A percentile compares a stretch with the other conserved stretches of the same genome.
Evolutionary conservation across 2,888 invertebrate species (phyloP).

Genomic region (Cerceris ruficornis): DNA sequence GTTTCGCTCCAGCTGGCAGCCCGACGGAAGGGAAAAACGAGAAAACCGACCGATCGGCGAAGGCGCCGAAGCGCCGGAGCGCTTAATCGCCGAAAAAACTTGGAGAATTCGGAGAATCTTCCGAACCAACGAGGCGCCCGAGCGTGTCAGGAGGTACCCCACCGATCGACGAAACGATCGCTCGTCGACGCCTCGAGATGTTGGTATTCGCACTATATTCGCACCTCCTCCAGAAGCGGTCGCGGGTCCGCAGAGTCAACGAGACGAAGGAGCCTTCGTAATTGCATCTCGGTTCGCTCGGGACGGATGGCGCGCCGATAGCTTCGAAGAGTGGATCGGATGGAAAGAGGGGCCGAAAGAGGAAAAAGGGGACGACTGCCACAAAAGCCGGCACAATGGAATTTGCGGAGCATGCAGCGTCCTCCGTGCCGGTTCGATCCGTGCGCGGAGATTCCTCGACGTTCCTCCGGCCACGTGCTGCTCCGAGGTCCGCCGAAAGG

Average conservation of each 20-base stretch:
- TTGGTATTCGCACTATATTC: too few species aligned
- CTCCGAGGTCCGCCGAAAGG: slow-evolving; percentile 55
- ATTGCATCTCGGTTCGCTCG: slow-evolving; percentile 23
- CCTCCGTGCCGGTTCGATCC: too few species aligned
- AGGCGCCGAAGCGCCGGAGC: slow-evolving; percentile 11
- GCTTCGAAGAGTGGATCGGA: slow-evolving; percentile 20
- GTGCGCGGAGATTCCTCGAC: slow-evolving; percentile 21
- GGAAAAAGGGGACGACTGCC: slow-evolving; percentile 22
- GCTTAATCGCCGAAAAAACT: background rate
- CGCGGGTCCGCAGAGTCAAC: too few species aligned
- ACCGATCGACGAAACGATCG: too few species aligned
- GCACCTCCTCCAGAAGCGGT: too few species aligned
- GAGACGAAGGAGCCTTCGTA: too few species aligned
- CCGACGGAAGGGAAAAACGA: background rate
- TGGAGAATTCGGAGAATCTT: too few species aligned
- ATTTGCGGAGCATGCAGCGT: slow-evolving; percentile 54
- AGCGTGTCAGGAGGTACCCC: too few species aligned
- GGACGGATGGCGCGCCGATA: slow-evolving; percentile 28
- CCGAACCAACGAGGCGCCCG: too few species aligned
- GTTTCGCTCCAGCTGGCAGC: background rate
- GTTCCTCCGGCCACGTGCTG: slow-evolving; percentile 28
- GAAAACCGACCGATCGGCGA: slow-evolving; percentile 11
- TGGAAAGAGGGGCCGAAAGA: slow-evolving; percentile 13
- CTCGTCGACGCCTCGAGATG: too few species aligned
- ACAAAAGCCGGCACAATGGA: slow-evolving; percentile 59